Evolutionary conservation across 2,797 vertebrate species (phyloP), one percentile per base, ranked within the genome.

Genomic region (Acanthurus lineatus): DNA sequence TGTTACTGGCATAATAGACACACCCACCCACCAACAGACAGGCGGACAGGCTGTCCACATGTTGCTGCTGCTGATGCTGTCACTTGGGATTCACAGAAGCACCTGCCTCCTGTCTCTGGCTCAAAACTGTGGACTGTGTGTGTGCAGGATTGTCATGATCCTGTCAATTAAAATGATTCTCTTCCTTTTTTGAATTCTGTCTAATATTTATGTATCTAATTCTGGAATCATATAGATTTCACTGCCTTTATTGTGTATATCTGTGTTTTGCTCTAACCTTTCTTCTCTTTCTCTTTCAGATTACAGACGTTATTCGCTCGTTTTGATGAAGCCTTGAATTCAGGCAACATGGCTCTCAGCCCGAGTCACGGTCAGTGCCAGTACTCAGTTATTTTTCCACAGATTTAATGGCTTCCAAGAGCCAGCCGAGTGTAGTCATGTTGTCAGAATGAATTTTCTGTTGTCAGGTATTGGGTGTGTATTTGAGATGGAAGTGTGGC

Each of bases 321-420:
- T 94, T 99, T 99, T 96, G 97, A 99, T 97, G 98, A 99, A 95
- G 95, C 97, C 73, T 94, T 96, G 93, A 97, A 96, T 93, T 97
- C 97, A 58, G 97, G 97, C 75, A 96, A 95, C 92, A 98, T 97
- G 97, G 96, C 97, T 94, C 96, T 97, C 90, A 98, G 95, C 93
- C 93, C 92, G 32, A 80, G 94, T 93, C 96, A 95, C 92, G 98
- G 98, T 99, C 92, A 97, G 97, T 95, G 19, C 47, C 47, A 67
- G 80, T 77, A 82, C 56, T 79, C 52, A 62, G 83, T 67, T 69
- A 52, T 77, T 73, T 59, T 60, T 2, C 6, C 25, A 32, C 45
- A 28, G 19, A 78, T 76, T 10, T 48, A 10, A 63, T 59, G 14
- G 38, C 53, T 4, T 42, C 35, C 22, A 28, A 79, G n/a, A 53